A percentile compares a stretch with the other conserved stretches of the same genome.
Conservation (phyloP, 2,113 vertebrate species). For the Etheostoma spectabile region DNA sequence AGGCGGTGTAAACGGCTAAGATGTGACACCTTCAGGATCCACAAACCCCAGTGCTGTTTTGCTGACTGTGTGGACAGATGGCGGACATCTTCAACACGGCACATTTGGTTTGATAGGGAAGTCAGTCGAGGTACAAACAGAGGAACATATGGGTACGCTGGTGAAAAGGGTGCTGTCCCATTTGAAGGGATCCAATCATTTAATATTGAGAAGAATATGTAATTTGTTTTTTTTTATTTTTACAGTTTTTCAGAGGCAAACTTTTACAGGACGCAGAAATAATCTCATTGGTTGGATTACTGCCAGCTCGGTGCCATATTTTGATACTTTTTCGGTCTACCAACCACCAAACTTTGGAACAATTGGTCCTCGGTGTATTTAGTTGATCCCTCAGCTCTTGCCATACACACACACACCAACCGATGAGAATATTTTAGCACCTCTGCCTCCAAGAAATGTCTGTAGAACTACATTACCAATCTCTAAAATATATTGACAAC, state of each 20-base stretch:
- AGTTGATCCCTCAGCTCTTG: not conserved
- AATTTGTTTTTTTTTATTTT: not conserved
- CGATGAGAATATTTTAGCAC: not conserved
- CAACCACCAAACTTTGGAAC: not conserved
- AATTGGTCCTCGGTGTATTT: not conserved
- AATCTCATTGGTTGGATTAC: not conserved
- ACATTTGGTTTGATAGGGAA: not conserved
- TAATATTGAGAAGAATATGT: slow-evolving; percentile 2
- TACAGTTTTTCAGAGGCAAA: not conserved
- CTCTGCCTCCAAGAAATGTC: slow-evolving; percentile 9
- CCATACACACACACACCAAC: not conserved
- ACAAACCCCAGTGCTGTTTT: slow-evolving; percentile 8
- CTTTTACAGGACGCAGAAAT: not conserved
- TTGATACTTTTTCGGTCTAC: not conserved
- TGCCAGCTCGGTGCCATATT: slow-evolving; percentile 9
- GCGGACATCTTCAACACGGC: not conserved
- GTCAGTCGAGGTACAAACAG: slow-evolving; percentile 8
- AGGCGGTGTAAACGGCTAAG: not conserved
- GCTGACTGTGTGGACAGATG: slow-evolving; percentile 5
- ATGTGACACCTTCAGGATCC: not conserved
- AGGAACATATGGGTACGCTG: slow-evolving; percentile 10
- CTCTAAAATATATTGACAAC: slow-evolving; percentile 8
- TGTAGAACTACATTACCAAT: not conserved
- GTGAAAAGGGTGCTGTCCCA: not conserved
- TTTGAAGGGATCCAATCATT: not conserved